Evolutionary conservation across 1,140 invertebrate species (phyloP), one percentile per base, ranked within the genome.

Genomic region (Lepidurus couesii): DNA sequence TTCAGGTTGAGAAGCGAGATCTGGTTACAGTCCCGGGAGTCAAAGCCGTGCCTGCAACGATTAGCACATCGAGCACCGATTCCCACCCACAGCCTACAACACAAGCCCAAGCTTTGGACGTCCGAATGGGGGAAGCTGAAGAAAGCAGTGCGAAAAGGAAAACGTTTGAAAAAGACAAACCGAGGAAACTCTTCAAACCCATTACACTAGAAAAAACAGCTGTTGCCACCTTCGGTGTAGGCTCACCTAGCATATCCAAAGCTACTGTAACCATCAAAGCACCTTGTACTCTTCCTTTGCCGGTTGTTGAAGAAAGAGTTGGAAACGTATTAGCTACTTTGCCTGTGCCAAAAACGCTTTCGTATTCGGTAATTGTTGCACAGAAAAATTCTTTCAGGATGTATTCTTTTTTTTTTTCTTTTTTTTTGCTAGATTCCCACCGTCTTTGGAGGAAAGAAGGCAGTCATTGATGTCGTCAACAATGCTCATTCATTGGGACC

Each of bases 1-100:
- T 96, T 80, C 87, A 92, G 7, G 91, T 95, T 44, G 94, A 95
- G 84, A 90, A 91, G 81, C 88, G 92, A 42, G 90, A 94, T 81
- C 91, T 92, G 81, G 88, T 92, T 34, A 86, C 90, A 34, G 83
- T 82, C 7, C 87, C 75, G 78, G 26, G 79, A 80, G 44, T 78
- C 80, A 10, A 79, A 79, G 45, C 81, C 81, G 2, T 74, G 81
- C 73, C 79, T 81, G 1, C 76, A 45, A 77, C 80, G 80, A 79
- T 77, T 74, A 78, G 80, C 74, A 76, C 44, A 45, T 13, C 76
- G 44, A 24, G 24, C 42, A 26, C 44, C 21, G 34, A 77, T 77
- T 43, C 53, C 44, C 24, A 77, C 21, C 21, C 45, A 24, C 44
- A 26, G 45, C 45, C 76, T 44, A 1, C 42, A 11, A 10, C 44